Evolutionary conservation across 2,888 invertebrate species (phyloP).

Genomic region (Ophioninae sp.): DNA sequence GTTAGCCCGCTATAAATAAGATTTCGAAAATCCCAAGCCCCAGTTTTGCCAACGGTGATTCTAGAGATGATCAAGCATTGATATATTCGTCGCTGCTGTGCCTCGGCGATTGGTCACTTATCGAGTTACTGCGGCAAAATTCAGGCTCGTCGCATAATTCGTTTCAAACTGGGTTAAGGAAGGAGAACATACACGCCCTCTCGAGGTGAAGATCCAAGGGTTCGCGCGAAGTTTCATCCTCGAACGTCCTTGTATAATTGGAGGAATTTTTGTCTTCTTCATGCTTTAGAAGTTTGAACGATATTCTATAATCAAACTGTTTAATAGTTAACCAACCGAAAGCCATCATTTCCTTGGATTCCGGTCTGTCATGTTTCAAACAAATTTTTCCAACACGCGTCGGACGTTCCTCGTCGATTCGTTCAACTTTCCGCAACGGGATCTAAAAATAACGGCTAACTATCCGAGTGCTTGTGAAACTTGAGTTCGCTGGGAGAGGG

Average conservation of each 20-base stretch:
- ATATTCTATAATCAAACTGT: no score
- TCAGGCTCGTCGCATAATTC: slow-evolving; percentile 11
- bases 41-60: background rate
- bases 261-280: no score
- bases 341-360: no score
- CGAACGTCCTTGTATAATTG: background rate
- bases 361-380: no score
- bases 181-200: background rate
- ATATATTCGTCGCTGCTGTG: background rate
- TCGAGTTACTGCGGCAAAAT: slow-evolving; percentile 12
- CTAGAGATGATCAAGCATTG: background rate
- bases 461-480: background rate
- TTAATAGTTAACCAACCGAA: no score
- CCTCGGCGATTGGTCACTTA: background rate
- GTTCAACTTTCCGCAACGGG: background rate
- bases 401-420: no score
- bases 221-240: background rate
- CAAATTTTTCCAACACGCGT: no score
- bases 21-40: background rate
- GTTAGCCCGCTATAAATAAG: background rate
- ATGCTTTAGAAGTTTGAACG: no score
- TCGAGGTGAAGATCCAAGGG: background rate
- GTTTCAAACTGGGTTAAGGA: slow-evolving; percentile 15
- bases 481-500: background rate
- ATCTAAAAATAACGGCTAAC: no score